These are phyloP conservation scores for Suillia variegata DNA, from an alignment of 2,888 invertebrate species.

Conservation along the genomic window DNA sequence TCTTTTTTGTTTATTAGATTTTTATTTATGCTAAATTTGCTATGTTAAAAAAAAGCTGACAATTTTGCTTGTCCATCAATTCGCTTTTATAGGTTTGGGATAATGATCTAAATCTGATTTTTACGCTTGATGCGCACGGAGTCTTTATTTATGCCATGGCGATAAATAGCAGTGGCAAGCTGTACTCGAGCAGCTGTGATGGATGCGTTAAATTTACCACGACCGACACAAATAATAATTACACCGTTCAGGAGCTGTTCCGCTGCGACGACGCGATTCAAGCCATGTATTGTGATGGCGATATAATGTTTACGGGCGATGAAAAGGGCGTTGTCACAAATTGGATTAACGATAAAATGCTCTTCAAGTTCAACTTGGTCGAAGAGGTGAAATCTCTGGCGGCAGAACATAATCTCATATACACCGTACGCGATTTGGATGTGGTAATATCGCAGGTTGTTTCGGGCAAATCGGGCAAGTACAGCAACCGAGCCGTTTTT, in stretches of 20 bases:
- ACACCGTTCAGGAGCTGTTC: constrained; percentile 47
- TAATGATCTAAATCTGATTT: constrained; percentile 48
- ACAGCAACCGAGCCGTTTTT: constrained; percentile 54
- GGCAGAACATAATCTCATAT: constrained; percentile 52
- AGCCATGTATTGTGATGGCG: constrained; percentile 52
- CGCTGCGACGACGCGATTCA: constrained; percentile 56
- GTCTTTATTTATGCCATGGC: constrained; percentile 57
- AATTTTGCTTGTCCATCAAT: constrained; percentile 4
- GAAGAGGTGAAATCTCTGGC: constrained; percentile 59
- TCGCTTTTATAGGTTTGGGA: constrained; percentile 56
- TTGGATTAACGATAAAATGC: constrained; percentile 59
- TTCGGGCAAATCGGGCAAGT: constrained; percentile 56
- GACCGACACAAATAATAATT: constrained; percentile 47
- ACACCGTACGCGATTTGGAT: constrained; percentile 58
- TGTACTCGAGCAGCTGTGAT: constrained; percentile 60
- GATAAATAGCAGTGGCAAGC: constrained; percentile 53
- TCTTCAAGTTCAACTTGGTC: constrained; percentile 58
- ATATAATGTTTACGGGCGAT: constrained; percentile 57
- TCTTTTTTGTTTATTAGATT: too few species aligned
- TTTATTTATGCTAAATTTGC: too few species aligned
- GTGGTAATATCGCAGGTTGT: constrained; percentile 53
- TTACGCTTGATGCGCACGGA: constrained; percentile 53
- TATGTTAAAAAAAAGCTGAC: background rate
- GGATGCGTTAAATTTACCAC: constrained; percentile 55
- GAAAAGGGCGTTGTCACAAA: constrained; percentile 60